Conservation (phyloP, 2,113 vertebrate genomes). For the Felis catus region F.catus_Fca126_mat1.0 CM031425.1:5611501-5612000, state of each 20-base stretch:
- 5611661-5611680: background rate
- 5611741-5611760: background rate
- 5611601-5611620: background rate
- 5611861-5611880: background rate
- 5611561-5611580: background rate
- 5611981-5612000: too few relatives aligned
- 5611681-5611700: fast-evolving
- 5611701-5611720: background rate
- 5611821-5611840: background rate
- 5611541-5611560: background rate
- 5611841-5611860: background rate
- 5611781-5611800: background rate
- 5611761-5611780: background rate
- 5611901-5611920: background rate
- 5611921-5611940: background rate
- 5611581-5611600: background rate
- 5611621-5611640: background rate
- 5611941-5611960: background rate
- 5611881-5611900: background rate
- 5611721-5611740: background rate
- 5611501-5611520: background rate
- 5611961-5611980: too few relatives aligned
- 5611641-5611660: background rate
- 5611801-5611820: background rate
- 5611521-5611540: background rate